Evolutionary conservation across 2,797 vertebrate genomes (phyloP).

Genomic region (Acanthurus leucopareius): DNA sequence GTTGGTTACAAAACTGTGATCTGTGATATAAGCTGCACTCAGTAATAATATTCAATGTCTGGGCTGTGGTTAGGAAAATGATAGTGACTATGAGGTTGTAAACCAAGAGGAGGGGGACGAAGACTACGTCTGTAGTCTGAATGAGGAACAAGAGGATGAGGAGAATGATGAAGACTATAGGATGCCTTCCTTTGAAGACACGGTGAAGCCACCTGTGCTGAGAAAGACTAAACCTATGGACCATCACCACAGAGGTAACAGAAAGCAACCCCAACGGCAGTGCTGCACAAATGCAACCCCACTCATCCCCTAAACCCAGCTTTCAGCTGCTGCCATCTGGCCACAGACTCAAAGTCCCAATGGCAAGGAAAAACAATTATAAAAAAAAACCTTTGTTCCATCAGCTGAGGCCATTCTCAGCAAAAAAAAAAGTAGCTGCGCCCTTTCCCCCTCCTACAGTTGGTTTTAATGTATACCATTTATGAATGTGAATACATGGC

Average conservation of each 20-base stretch:
- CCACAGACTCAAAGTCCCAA: no score
- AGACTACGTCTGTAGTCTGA: not conserved
- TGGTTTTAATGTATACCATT: no score
- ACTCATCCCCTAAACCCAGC: no score
- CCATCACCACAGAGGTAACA: slow-evolving; percentile 26
- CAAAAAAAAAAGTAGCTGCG: no score
- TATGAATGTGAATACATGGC: no score
- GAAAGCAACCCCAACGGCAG: not conserved
- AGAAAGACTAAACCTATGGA: not conserved
- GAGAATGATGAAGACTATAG: not conserved
- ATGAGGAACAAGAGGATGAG: not conserved
- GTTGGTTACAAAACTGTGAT: not conserved
- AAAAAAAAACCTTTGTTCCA: no score
- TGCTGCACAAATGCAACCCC: not conserved
- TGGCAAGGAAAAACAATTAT: no score
- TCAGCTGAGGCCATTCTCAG: no score
- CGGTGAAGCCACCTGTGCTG: not conserved
- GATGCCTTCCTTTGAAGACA: not conserved
- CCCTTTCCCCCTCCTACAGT: no score
- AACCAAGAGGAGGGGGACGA: not conserved
- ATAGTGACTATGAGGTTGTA: slow-evolving; percentile 29
- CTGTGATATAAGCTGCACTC: no score
- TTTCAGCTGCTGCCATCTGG: no score
- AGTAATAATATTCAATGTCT: not conserved
- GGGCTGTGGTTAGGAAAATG: slow-evolving; percentile 39